A percentile compares a stretch with the other conserved stretches of the same genome.
These are phyloP conservation scores for Ctenopoma multispine DNA, from an alignment of 2,797 vertebrate species.

Conservation along the genomic window DNA sequence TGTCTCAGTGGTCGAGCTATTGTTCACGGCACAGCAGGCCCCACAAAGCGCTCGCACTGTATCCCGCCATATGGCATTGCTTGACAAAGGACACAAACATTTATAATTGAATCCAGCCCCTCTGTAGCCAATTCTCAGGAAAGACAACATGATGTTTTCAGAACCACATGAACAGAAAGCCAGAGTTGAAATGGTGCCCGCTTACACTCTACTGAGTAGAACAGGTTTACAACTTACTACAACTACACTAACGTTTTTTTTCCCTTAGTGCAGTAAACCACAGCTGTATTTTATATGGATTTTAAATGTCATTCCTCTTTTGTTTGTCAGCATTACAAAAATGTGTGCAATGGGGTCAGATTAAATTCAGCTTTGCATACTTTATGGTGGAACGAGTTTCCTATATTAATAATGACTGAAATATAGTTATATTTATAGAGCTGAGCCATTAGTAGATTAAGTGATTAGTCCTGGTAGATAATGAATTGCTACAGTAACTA, in stretches of 20 bases:
- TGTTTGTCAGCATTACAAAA: not conserved
- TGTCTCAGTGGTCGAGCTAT: constrained; percentile 77
- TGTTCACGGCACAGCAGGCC: constrained; percentile 75
- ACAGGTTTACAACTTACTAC: constrained; percentile 53
- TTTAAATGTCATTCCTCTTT: constrained; percentile 1
- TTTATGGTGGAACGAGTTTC: not conserved
- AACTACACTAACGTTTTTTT: constrained; percentile 34
- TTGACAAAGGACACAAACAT: constrained; percentile 86
- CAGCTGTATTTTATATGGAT: constrained; percentile 13
- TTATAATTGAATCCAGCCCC: constrained; percentile 83
- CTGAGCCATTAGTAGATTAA: not conserved
- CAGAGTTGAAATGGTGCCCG: constrained; percentile 59
- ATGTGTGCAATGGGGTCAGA: not conserved
- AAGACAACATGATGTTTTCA: constrained; percentile 72
- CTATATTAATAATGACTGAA: not conserved
- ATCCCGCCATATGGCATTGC: constrained; percentile 83
- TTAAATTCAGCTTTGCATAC: constrained; percentile 1
- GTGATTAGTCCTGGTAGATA: not conserved
- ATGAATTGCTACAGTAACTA: too few relatives aligned
- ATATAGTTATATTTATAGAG: not conserved
- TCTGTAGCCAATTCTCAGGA: constrained; percentile 67
- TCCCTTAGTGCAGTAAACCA: constrained; percentile 25
- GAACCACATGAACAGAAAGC: constrained; percentile 62
- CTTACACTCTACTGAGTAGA: constrained; percentile 45
- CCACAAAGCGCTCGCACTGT: constrained; percentile 76